Base-by-base conservation (phyloP, 2,113 vertebrate genomes). In the Psittacara wagleri region DNA sequence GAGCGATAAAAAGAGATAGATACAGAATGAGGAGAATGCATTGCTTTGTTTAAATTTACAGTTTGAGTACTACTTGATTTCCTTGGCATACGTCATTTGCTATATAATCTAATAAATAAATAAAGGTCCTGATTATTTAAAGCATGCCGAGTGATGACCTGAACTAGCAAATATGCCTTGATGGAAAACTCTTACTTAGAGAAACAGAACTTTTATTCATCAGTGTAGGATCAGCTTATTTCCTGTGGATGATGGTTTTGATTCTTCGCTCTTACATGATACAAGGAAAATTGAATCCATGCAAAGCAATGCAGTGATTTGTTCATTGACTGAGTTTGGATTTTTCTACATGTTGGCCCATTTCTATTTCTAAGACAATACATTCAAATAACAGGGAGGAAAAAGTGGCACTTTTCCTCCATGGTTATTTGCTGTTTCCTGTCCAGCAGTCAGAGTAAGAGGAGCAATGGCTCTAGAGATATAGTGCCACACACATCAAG, bases 151-250 rank as follows among this genome's bases (percentile, higher is more conserved):
- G 57, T 62, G 86, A 92, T 86, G 90, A 94, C 75, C 64, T 89
- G 95, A 92, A 83, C 83, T 17, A 91, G 74, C 81, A 94, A 96
- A 63, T 85, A 82, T 44, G 74, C 46, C 74, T 79, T 83, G 80
- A 78, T 54, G 77, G 66, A 92, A 80, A 93, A 84, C 73, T 74
- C 43, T 57, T 49, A 63, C 41, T 59, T n/a, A 67, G 39, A 91
- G 78, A 64, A 87, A 95, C 80, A 95, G 69, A 91, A 94, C 75
- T 92, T 95, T 91, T 69, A 94, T 92, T 96, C 87, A 92, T 81
- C 64, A 61, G 17, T 7, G 15, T 54, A 92, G 44, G 49, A 91
- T 84, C 62, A 66, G 41, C 27, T 67, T 83, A 57, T 94, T 89
- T 92, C 27, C 74, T 76, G 73, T 44, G 49, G 48, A 25, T 79